phyloP scores from a whole-genome alignment of 2,888 invertebrate genomes.

The Volucella inanis region DNA sequence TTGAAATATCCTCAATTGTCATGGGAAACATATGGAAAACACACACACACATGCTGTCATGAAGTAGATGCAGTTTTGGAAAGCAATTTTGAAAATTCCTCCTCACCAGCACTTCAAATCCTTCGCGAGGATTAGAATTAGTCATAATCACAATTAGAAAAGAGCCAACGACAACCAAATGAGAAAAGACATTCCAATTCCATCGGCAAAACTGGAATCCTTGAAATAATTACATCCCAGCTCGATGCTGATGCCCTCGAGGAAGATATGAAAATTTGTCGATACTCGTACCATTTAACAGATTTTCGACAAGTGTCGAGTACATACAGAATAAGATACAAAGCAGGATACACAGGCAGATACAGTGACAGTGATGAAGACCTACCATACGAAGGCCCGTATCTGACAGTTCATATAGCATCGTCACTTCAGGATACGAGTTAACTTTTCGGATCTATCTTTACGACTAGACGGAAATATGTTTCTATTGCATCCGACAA shows the following conservation, averaged over 20 bases:
- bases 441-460: slow-evolving; percentile 6
- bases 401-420: slow-evolving; percentile 2
- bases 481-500: slow-evolving; percentile 6
- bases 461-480: slow-evolving; percentile 14
- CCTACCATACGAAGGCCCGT: not conserved
- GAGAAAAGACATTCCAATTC: slow-evolving; percentile 20
- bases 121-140: slow-evolving; percentile 4
- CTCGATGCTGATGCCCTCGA: not conserved
- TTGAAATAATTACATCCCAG: slow-evolving; percentile 45
- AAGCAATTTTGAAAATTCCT: slow-evolving; percentile 18
- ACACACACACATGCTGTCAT: not conserved
- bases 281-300: slow-evolving; percentile 11
- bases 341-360: too few species aligned
- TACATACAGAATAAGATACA: not conserved
- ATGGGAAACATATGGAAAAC: not conserved
- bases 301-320: slow-evolving; percentile 21
- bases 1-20: not conserved
- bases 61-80: not conserved
- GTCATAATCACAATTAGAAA: slow-evolving; percentile 38
- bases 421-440: slow-evolving; percentile 14
- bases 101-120: not conserved
- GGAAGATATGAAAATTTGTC: slow-evolving; percentile 5
- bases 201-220: slow-evolving; percentile 22
- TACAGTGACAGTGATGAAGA: too few species aligned
- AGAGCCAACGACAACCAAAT: slow-evolving; percentile 11